phyloP scores from a whole-genome alignment of 2,888 invertebrate genomes.

The Diplolepis rosae region DNA sequence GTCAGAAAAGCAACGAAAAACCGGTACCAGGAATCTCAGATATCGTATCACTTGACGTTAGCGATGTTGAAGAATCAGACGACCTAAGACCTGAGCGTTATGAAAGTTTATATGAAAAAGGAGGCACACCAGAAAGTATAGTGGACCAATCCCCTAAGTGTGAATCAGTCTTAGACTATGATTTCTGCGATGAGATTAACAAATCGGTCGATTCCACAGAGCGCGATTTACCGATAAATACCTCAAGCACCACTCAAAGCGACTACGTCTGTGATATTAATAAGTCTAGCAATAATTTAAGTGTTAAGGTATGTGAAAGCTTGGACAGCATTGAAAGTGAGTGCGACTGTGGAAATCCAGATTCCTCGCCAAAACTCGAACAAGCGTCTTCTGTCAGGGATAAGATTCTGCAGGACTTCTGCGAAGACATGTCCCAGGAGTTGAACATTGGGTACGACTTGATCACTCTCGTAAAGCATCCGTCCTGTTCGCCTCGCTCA shows the following conservation, averaged over 20 bases:
- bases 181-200: conserved; percentile 59
- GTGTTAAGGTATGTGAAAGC: conserved; percentile 61
- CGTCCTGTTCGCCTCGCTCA: conserved; percentile 69
- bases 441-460: conserved; percentile 69
- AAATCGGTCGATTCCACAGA: conserved; percentile 57
- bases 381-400: conserved; percentile 69
- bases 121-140: conserved; percentile 58
- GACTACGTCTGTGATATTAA: conserved; percentile 67
- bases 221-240: conserved; percentile 59
- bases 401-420: conserved; percentile 71
- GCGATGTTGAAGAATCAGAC: conserved; percentile 65
- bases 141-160: conserved; percentile 62
- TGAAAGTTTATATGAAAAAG: conserved; percentile 62
- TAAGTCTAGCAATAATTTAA: conserved; percentile 61
- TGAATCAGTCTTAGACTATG: conserved; percentile 60
- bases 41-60: conserved; percentile 62
- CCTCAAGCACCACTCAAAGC: conserved; percentile 65
- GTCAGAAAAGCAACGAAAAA: conserved; percentile 66
- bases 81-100: conserved; percentile 64
- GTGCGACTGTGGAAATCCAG: conserved; percentile 58
- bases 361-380: conserved; percentile 49
- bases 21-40: conserved; percentile 65
- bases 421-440: conserved; percentile 70
- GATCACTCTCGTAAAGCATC: conserved; percentile 70
- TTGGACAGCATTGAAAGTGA: conserved; percentile 53